phyloP scores from a whole-genome alignment of 2,797 vertebrate species.

The Hylomyscus alleni region DNA sequence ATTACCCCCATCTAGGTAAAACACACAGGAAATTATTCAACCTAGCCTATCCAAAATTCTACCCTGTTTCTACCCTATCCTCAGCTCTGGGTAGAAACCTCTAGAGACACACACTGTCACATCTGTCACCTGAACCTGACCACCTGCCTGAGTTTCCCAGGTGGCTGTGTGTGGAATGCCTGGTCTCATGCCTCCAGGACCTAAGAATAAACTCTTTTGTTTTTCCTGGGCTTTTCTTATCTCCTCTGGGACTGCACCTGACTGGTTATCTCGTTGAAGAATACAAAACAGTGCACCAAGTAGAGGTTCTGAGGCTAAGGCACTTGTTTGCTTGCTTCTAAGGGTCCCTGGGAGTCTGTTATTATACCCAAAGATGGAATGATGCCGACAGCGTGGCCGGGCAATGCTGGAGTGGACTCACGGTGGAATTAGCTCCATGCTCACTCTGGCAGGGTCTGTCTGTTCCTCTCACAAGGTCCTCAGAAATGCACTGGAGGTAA shows the following conservation, averaged over 20 bases:
- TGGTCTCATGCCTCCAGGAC: not conserved
- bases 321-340: not conserved
- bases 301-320: not conserved
- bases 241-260: not conserved
- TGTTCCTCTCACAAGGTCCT: not conserved
- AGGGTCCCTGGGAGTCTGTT: not conserved
- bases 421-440: not conserved
- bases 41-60: not conserved
- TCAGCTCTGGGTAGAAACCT: not conserved
- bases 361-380: not conserved
- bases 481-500: not conserved
- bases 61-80: not conserved
- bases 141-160: not conserved
- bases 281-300: not conserved
- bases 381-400: not conserved
- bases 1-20: not conserved
- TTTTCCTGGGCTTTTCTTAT: not conserved
- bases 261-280: not conserved
- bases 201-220: not conserved
- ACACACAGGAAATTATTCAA: not conserved
- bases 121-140: not conserved
- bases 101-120: not conserved
- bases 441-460: not conserved
- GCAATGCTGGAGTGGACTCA: not conserved
- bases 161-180: not conserved